These are phyloP conservation scores for Anarsia innoxiella DNA, from an alignment of 2,888 invertebrate species.

Conservation along the genomic window DNA sequence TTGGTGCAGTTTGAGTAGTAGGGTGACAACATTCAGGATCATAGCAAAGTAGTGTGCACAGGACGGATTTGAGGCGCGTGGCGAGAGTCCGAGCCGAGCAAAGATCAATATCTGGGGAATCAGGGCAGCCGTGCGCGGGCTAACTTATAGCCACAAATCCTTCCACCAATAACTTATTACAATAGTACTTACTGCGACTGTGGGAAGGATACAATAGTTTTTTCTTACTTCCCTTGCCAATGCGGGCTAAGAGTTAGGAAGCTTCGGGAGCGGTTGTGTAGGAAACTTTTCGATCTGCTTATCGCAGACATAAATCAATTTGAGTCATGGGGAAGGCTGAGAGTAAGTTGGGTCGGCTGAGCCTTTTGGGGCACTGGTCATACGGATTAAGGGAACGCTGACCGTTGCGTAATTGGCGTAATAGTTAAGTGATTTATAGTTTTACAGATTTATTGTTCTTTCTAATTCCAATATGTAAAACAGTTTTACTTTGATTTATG, in stretches of 20 bases:
- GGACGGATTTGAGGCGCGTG: slow-evolving; percentile 42
- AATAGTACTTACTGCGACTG: slow-evolving; percentile 42
- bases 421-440: slow-evolving; percentile 63
- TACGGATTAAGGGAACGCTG: slow-evolving; percentile 60
- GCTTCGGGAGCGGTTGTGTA: slow-evolving; percentile 31
- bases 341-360: slow-evolving; percentile 52
- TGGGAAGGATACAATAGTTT: slow-evolving; percentile 50
- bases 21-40: background rate
- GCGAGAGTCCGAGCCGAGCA: slow-evolving; percentile 32
- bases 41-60: background rate
- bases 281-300: slow-evolving; percentile 58
- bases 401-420: slow-evolving; percentile 68
- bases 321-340: slow-evolving; percentile 47
- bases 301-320: slow-evolving; percentile 68
- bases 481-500: too few species aligned
- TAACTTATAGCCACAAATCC: slow-evolving; percentile 56
- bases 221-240: slow-evolving; percentile 20
- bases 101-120: slow-evolving; percentile 64
- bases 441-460: slow-evolving; percentile 19
- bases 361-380: slow-evolving; percentile 49
- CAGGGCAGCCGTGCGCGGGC: slow-evolving; percentile 52
- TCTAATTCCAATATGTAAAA: too few species aligned
- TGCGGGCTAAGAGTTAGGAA: slow-evolving; percentile 11
- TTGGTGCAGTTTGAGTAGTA: too few species aligned
- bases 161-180: slow-evolving; percentile 56